These are phyloP conservation scores for Propithecus deckenii DNA, from an alignment of 2,797 vertebrate species.

Conservation along the genomic window DNA sequence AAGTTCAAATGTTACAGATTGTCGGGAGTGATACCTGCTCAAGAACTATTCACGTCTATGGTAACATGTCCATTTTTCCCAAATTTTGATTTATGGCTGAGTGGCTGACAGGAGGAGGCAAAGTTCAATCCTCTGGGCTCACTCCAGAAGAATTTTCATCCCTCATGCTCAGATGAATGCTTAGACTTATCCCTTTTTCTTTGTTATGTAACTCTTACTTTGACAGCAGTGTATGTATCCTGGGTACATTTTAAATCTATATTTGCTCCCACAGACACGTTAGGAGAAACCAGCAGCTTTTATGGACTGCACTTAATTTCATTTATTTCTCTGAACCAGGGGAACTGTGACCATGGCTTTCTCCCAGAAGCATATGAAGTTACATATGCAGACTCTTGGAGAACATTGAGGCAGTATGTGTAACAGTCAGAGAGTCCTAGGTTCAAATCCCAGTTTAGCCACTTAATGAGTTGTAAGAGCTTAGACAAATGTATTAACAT, in stretches of 20 bases:
- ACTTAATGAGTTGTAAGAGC: neutral
- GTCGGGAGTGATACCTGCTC: constrained; percentile 61
- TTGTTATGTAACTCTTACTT: constrained; percentile 56
- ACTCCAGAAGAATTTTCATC: constrained; percentile 71
- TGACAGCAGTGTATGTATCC: constrained; percentile 12
- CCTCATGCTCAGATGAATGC: constrained; percentile 43
- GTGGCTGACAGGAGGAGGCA: constrained; percentile 63
- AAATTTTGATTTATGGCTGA: constrained; percentile 68
- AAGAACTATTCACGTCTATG: neutral
- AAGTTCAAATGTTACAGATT: constrained; percentile 74
- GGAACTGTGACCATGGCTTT: neutral
- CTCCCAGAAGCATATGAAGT: neutral
- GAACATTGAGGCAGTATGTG: neutral
- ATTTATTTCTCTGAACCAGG: neutral
- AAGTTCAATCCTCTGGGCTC: constrained; percentile 18
- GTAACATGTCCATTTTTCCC: constrained; percentile 65
- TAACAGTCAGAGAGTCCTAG: neutral
- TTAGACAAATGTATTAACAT: neutral
- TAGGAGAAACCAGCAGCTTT: constrained; percentile 53
- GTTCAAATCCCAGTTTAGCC: neutral
- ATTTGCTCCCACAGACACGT: constrained; percentile 48
- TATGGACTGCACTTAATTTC: constrained; percentile 10
- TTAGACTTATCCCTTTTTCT: constrained; percentile 26
- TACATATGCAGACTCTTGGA: neutral
- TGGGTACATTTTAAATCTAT: neutral